phyloP scores from a whole-genome alignment of 2,113 vertebrate genomes.

The Nothobranchius furzeri region DNA sequence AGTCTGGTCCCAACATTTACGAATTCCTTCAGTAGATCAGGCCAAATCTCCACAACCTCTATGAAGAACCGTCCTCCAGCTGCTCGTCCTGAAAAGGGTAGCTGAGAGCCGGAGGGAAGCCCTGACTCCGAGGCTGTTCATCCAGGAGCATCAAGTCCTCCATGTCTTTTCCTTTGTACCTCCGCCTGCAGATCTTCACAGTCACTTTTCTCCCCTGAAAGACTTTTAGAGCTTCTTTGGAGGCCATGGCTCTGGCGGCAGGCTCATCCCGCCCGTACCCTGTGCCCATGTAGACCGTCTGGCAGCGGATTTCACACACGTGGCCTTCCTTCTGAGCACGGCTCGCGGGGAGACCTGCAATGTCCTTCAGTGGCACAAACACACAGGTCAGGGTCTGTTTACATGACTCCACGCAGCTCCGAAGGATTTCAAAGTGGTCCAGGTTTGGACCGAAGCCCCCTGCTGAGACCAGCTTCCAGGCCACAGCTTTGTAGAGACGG shows the following conservation, averaged over 20 bases:
- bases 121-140: constrained; percentile 88
- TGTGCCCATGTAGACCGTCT: constrained; percentile 92
- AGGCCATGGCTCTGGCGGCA: constrained; percentile 92
- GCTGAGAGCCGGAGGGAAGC: constrained; percentile 91
- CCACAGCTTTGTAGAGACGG: constrained; percentile 95
- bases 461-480: constrained; percentile 95
- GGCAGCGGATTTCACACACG: constrained; percentile 95
- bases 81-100: constrained; percentile 82
- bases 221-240: constrained; percentile 93
- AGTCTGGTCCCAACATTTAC: constrained; percentile 19
- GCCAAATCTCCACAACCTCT: constrained; percentile 9
- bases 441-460: constrained; percentile 91
- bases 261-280: constrained; percentile 94
- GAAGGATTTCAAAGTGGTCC: constrained; percentile 91
- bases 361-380: constrained; percentile 94
- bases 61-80: constrained; percentile 31
- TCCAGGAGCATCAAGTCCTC: constrained; percentile 93
- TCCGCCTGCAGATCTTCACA: constrained; percentile 91
- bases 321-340: constrained; percentile 93
- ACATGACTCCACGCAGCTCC: constrained; percentile 88
- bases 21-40: constrained; percentile 26
- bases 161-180: constrained; percentile 89
- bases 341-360: constrained; percentile 89
- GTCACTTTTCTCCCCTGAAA: constrained; percentile 96
- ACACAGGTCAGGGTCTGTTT: constrained; percentile 91